Conservation (phyloP, 2,797 vertebrate species). For the Lithobates sylvaticus region DNA sequence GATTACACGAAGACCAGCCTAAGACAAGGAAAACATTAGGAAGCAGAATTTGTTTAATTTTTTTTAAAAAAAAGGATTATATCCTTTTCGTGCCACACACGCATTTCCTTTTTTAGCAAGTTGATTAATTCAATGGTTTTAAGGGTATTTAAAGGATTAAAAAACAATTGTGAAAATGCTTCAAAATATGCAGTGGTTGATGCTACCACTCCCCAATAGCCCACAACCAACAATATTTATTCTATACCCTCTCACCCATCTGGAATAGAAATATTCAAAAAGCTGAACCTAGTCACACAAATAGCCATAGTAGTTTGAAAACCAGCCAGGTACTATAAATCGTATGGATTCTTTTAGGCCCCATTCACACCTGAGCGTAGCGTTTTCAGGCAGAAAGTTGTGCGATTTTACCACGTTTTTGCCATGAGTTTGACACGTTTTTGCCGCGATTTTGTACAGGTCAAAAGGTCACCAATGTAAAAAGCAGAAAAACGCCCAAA, state of each 20-base stretch:
- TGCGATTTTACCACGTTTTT: too few relatives aligned
- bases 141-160: background rate
- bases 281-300: background rate
- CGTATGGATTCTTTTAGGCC: too few relatives aligned
- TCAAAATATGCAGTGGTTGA: background rate
- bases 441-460: too few relatives aligned
- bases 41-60: background rate
- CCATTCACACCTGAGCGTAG: too few relatives aligned
- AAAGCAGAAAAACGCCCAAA: too few relatives aligned
- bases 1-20: background rate
- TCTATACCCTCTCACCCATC: background rate
- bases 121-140: too few relatives aligned
- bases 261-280: background rate
- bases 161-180: background rate
- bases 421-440: too few relatives aligned
- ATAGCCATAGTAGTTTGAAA: too few relatives aligned
- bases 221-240: background rate
- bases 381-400: too few relatives aligned
- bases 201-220: background rate
- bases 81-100: background rate
- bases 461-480: too few relatives aligned
- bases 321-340: too few relatives aligned
- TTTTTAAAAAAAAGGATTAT: background rate
- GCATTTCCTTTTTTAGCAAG: background rate
- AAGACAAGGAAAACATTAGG: slow-evolving; percentile 17